phyloP scores from a whole-genome alignment of 2,113 vertebrate genomes.

The Hyperoodon ampullatus region DNA sequence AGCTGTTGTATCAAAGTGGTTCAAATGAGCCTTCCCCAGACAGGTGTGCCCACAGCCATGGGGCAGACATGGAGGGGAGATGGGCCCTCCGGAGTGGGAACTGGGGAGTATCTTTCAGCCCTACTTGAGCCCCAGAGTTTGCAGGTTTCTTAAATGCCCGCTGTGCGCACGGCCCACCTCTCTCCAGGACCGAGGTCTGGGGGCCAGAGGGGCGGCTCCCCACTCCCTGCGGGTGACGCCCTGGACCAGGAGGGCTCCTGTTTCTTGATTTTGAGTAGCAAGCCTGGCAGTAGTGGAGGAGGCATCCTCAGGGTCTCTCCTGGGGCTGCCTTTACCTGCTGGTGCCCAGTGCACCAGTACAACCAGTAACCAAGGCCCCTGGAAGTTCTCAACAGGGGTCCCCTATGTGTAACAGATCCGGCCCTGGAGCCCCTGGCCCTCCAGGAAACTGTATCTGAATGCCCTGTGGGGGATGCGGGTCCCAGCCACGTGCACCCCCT shows the following conservation, averaged over 20 bases:
- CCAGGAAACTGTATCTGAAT: rapidly evolving
- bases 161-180: neutral
- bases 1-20: rapidly evolving
- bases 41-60: rapidly evolving
- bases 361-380: neutral
- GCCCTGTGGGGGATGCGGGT: neutral
- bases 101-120: rapidly evolving
- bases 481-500: neutral
- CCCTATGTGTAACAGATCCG: rapidly evolving
- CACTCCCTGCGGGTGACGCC: neutral
- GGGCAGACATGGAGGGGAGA: no score
- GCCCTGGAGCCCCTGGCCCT: rapidly evolving
- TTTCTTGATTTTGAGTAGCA: rapidly evolving
- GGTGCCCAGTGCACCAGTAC: rapidly evolving
- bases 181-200: neutral
- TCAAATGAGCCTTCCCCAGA: neutral
- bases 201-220: no score
- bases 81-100: rapidly evolving
- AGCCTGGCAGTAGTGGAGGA: rapidly evolving
- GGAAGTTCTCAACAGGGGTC: rapidly evolving
- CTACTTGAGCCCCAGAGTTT: rapidly evolving
- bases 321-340: neutral
- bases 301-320: neutral
- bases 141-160: neutral
- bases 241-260: rapidly evolving